A percentile compares a stretch with the other conserved stretches of the same genome.
phyloP scores from a whole-genome alignment of 2,797 vertebrate genomes.

The Halcyon leucocephala region DNA sequence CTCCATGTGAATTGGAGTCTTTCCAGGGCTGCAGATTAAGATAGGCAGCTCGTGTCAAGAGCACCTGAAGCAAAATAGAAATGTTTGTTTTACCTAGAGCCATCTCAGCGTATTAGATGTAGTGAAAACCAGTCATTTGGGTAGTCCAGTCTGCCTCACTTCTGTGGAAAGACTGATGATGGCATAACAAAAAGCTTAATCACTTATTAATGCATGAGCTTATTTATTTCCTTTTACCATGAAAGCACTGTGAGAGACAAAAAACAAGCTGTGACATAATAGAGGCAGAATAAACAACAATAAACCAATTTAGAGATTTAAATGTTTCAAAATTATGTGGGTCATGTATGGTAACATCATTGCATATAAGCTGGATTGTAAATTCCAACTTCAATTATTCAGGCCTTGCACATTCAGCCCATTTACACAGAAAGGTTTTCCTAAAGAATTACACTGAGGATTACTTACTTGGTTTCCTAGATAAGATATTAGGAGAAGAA shows the following conservation, averaged over 20 bases:
- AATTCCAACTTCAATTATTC: background rate
- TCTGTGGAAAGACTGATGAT: background rate
- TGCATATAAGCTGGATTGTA: background rate
- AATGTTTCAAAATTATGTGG: slow-evolving; percentile 18
- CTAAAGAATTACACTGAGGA: background rate
- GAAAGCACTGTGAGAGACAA: background rate
- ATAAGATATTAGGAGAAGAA: background rate
- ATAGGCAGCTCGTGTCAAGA: background rate
- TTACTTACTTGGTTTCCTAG: background rate
- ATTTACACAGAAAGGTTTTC: background rate
- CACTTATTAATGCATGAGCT: background rate
- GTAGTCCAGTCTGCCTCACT: background rate
- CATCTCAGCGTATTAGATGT: background rate
- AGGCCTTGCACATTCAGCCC: background rate
- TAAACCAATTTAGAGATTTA: background rate
- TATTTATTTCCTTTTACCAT: background rate
- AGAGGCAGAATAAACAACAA: slow-evolving; percentile 8
- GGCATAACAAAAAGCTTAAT: background rate
- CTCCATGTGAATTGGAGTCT: background rate
- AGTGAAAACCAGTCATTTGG: background rate
- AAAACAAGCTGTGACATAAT: background rate
- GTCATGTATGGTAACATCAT: background rate
- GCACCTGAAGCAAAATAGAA: slow-evolving; percentile 8
- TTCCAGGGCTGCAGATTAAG: background rate
- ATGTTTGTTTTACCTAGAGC: slow-evolving; percentile 5